Conservation (phyloP, 2,888 invertebrate genomes). For the Heliconius hortense region DNA sequence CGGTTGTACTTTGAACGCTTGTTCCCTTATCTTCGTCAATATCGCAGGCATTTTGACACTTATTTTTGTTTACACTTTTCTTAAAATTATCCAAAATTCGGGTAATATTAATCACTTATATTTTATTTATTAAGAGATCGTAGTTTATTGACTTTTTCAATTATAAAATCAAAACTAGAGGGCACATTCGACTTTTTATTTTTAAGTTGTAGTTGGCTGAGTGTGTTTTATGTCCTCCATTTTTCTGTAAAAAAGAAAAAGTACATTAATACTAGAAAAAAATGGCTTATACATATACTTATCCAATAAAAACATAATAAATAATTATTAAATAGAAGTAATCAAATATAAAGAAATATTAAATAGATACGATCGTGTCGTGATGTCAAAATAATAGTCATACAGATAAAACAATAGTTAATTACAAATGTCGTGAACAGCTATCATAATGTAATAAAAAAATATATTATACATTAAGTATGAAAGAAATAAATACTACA, state of each 20-base stretch:
- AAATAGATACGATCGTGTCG: neutral
- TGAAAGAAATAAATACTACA: neutral
- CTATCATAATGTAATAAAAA: neutral
- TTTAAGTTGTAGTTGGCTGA: slow-evolving; percentile 40
- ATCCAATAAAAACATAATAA: neutral
- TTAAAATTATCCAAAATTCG: slow-evolving; percentile 5
- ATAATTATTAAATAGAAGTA: neutral
- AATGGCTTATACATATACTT: neutral
- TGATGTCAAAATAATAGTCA: neutral
- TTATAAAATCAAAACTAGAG: slow-evolving; percentile 36
- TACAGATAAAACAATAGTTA: neutral
- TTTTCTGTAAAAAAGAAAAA: slow-evolving; percentile 62
- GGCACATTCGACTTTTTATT: slow-evolving; percentile 29
- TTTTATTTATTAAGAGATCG: slow-evolving; percentile 48
- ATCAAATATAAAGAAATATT: neutral
- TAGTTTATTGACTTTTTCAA: slow-evolving; percentile 35
- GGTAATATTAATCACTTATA: slow-evolving; percentile 20
- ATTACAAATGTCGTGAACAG: neutral
- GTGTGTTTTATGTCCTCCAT: slow-evolving; percentile 57
- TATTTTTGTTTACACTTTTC: slow-evolving; percentile 31
- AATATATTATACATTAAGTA: neutral
- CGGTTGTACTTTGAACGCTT: slow-evolving; percentile 71
- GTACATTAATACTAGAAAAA: neutral
- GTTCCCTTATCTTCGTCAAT: slow-evolving; percentile 72
- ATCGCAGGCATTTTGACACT: slow-evolving; percentile 72